Conservation (phyloP, 1,140 invertebrate species). For the Cecropterus lyciades region DNA sequence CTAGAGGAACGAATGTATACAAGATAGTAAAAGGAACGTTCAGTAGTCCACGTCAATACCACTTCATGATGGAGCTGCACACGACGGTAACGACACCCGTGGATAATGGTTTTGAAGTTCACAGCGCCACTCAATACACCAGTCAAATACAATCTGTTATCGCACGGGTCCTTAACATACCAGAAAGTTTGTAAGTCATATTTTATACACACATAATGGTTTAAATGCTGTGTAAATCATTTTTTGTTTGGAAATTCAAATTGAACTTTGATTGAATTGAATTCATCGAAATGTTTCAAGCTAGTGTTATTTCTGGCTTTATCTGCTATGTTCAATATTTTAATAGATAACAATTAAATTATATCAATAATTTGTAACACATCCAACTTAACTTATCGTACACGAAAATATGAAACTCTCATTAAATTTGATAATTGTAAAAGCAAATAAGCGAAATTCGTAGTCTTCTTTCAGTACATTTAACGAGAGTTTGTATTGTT, state of each 20-base stretch:
- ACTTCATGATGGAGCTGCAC: conserved; percentile 87
- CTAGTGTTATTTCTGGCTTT: no score
- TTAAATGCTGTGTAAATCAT: no score
- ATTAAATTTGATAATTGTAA: no score
- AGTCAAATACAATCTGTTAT: conserved; percentile 86
- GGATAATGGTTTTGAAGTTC: conserved; percentile 86
- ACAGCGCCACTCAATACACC: conserved; percentile 86
- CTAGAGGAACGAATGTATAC: conserved; percentile 55
- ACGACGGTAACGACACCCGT: conserved; percentile 85
- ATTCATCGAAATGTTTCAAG: no score
- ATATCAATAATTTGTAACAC: no score
- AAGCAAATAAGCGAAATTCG: no score
- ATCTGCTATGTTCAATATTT: no score
- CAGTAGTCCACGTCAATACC: conserved; percentile 79
- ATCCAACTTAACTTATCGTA: no score
- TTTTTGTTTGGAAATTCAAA: no score
- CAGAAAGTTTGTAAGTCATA: conserved; percentile 53
- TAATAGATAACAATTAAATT: no score
- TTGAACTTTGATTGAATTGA: no score
- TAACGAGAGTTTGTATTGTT: conserved; percentile 17
- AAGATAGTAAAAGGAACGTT: conserved; percentile 77
- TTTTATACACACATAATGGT: not conserved
- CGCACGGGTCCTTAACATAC: conserved; percentile 81
- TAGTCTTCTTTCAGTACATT: not conserved
- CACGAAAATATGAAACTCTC: no score